Base-by-base conservation (phyloP, 2,113 vertebrate genomes). In the Nesogale talazaci region DNA sequence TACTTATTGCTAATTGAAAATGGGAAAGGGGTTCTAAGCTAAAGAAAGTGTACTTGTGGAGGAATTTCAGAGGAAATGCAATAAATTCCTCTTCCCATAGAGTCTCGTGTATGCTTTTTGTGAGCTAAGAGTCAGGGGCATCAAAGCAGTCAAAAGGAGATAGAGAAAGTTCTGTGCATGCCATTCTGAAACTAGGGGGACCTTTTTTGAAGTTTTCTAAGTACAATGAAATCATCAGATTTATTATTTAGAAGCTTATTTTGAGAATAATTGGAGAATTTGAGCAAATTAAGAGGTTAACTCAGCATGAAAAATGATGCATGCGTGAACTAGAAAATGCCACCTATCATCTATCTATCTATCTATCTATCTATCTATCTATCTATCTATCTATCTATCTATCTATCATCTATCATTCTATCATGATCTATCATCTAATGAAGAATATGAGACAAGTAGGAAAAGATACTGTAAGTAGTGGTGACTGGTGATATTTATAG, bases 261-360 rank as follows among this genome's bases (percentile, higher is more conserved):
- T 56, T 8, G 31, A 91, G 63, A 77, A 22, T 9, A 14, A 52
- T 86, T 36, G 96, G 90, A 88, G 25, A 95, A 94, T 95, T 93
- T 88, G 93, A 88, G 92, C 90, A 91, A 91, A 89, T 94, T 70
- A 46, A 10, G 27, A 90, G 78, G 75, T 74, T 90, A 86, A 89
- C 57, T 57, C 57, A 65, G 74, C 82, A 46, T 88, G 83, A 90
- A 79, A 84, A 92, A 70, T 34, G 34, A 85, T 36, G 69, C n/a
- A 81, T 89, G 2, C 1, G 7, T 67, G 38, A 36, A 63, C 6
- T 67, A 80, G 81, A 91, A 70, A 72, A 69, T 14, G 23, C 20
- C 17, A n/a, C n/a, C n/a, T n/a, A n/a, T n/a, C n/a, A n/a, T n/a
- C n/a, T n/a, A n/a, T n/a, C n/a, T n/a, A n/a, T n/a, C n/a, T n/a